These are phyloP conservation scores for Amphimallon solstitiale DNA, from an alignment of 2,888 invertebrate genomes.

Conservation along the genomic window DNA sequence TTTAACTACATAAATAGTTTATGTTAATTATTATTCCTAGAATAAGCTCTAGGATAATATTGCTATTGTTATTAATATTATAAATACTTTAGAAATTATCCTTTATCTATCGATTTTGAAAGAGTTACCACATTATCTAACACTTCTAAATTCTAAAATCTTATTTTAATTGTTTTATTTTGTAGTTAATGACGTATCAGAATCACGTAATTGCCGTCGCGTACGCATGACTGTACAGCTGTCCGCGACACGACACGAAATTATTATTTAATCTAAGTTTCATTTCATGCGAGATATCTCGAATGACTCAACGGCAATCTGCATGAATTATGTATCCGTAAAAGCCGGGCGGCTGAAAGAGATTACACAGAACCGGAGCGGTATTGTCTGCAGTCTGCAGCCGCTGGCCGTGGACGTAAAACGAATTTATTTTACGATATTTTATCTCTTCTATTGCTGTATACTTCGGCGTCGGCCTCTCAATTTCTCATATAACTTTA, in stretches of 20 bases:
- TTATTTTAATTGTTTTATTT: no score
- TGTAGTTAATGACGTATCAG: neutral
- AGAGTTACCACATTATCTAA: no score
- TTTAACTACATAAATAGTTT: no score
- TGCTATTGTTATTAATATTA: no score
- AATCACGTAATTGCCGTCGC: neutral
- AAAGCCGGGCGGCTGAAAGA: slow-evolving; percentile 26
- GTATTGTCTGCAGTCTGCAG: slow-evolving; percentile 43
- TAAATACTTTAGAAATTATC: no score
- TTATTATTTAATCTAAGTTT: slow-evolving; percentile 18
- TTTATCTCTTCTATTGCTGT: slow-evolving; percentile 27
- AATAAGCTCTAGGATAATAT: no score
- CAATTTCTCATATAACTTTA: neutral
- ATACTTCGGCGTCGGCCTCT: slow-evolving; percentile 8
- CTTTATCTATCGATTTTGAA: no score
- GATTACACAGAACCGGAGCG: slow-evolving; percentile 33
- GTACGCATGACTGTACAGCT: neutral
- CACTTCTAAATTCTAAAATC: no score
- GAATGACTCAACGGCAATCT: slow-evolving; percentile 15
- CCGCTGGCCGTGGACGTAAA: slow-evolving; percentile 36
- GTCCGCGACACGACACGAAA: neutral
- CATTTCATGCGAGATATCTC: slow-evolving; percentile 1
- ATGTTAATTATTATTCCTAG: no score
- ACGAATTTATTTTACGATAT: slow-evolving; percentile 42
- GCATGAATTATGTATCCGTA: slow-evolving; percentile 28